Evolutionary conservation across 2,113 vertebrate genomes (phyloP), one percentile per base, ranked within the genome.

Genomic region (Sterrhoptilus dennistouni): DNA sequence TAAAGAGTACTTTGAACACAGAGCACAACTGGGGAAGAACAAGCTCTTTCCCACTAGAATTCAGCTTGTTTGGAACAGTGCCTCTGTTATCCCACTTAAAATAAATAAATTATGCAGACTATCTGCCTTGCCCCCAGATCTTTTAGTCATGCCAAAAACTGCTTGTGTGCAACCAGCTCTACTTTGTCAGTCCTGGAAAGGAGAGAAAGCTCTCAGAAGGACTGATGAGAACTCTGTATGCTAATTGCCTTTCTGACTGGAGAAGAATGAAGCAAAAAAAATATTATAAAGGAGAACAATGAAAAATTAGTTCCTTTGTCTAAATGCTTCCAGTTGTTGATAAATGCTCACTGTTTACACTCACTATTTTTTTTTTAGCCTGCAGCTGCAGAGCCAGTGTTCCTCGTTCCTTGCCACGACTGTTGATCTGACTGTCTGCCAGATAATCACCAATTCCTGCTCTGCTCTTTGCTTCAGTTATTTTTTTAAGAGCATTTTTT

Each of bases 401-500:
- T 95, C 69, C 95, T 98, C 85, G 16, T 97, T 98, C 98, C 96
- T 97, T 82, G 28, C 98, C 94, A 95, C 97, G 97, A 98, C 97
- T 98, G 98, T 98, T 66, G 50, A 97, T 95, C 97, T 95, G 96
- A 98, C 91, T 91, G 75, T 28, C 25, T 92, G 97, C 98, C 97
- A 97, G 95, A 94, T 76, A 96, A 97, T 98, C 97, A 97, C 96
- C 95, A 97, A 97, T 98, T 98, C 97, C 96, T 97, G 92, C 95
- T 96, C 90, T 66, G 82, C 97, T 97, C 96, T 97, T 97, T 98
- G 97, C 95, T 98, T 89, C 83, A 89, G 75, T 82, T 96, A 69
- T 95, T 95, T 97, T 82, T 95, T 95, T 89, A 95, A 88, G 66
- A 75, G 31, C 33, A 54, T 91, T 92, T 94, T 95, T 85, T 89